Percentiles rank a stretch among this genome's conserved stretches.
phyloP scores from a whole-genome alignment of 2,888 invertebrate genomes.

The Acleris cristana region DNA sequence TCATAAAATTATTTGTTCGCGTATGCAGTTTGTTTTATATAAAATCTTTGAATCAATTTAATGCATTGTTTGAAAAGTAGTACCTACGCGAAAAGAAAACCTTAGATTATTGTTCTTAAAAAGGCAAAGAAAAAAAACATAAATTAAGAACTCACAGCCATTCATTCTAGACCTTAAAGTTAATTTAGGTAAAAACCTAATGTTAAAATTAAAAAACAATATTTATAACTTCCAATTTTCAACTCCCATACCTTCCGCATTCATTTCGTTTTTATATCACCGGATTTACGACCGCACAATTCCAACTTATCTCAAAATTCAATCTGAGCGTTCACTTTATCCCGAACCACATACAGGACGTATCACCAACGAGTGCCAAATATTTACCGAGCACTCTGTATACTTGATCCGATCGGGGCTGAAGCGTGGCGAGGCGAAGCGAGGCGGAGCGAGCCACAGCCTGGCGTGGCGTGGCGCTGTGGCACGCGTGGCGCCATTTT shows the following conservation, averaged over 20 bases:
- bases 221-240: neutral
- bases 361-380: neutral
- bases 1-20: neutral
- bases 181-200: too few relatives aligned
- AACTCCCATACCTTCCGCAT: neutral
- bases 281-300: neutral
- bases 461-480: neutral
- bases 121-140: too few relatives aligned
- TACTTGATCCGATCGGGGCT: neutral
- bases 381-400: conserved; percentile 3
- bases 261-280: too few relatives aligned
- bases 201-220: too few relatives aligned
- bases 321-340: neutral
- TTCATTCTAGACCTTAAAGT: too few relatives aligned
- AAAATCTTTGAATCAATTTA: too few relatives aligned
- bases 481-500: conserved; percentile 20
- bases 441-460: neutral
- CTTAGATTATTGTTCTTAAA: too few relatives aligned
- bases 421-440: neutral
- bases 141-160: too few relatives aligned
- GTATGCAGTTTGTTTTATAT: too few relatives aligned
- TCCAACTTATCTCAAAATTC: neutral
- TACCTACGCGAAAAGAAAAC: too few relatives aligned
- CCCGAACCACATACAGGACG: neutral
- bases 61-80: too few relatives aligned